phyloP scores from a whole-genome alignment of 2,797 vertebrate species.

The Enteromius argenteus region DNA sequence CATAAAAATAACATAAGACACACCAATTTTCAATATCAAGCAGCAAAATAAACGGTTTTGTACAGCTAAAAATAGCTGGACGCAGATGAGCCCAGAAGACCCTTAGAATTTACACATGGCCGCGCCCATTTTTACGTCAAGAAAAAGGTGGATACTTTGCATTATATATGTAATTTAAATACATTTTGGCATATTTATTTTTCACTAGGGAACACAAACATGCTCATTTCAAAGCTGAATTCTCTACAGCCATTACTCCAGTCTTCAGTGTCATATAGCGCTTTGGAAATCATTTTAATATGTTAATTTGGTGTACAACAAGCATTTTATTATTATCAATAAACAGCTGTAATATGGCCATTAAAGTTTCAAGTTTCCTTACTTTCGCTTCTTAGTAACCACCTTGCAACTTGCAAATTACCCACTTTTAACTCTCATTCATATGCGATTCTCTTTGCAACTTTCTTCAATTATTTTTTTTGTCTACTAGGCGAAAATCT shows the following conservation, averaged over 20 bases:
- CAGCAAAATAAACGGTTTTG: too few relatives aligned
- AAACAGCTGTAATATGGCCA: neutral
- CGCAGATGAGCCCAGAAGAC: too few relatives aligned
- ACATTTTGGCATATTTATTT: neutral
- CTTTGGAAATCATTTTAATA: neutral
- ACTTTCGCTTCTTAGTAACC: neutral
- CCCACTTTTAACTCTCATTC: neutral
- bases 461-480: neutral
- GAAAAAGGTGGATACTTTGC: too few relatives aligned
- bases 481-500: neutral
- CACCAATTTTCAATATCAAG: too few relatives aligned
- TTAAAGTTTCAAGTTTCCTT: neutral
- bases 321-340: neutral
- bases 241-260: neutral
- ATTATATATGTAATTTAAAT: neutral
- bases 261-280: neutral
- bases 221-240: too few relatives aligned
- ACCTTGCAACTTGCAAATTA: neutral
- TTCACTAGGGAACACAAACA: neutral
- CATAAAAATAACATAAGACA: too few relatives aligned
- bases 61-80: too few relatives aligned
- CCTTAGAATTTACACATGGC: too few relatives aligned
- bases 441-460: neutral
- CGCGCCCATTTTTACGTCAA: too few relatives aligned
- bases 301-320: neutral